phyloP scores from a whole-genome alignment of 2,888 invertebrate genomes.

The Eupsilia transversa region DNA sequence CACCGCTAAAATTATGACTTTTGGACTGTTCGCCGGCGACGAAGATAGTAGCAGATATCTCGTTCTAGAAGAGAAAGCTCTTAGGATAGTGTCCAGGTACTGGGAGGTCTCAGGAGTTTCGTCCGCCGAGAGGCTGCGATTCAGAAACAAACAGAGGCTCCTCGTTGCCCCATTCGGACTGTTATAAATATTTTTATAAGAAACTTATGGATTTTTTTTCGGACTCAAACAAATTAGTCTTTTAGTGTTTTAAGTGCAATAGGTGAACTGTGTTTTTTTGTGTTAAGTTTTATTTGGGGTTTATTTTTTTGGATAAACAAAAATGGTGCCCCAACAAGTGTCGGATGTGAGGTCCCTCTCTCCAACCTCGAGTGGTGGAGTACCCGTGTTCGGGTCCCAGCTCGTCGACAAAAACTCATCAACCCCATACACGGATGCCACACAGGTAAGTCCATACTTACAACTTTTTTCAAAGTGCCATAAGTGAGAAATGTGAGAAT shows the following conservation, averaged over 20 bases:
- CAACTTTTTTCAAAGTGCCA: slow-evolving; percentile 43
- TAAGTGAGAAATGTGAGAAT: slow-evolving; percentile 55
- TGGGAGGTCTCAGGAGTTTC: slow-evolving; percentile 86
- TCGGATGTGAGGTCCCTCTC: slow-evolving; percentile 90
- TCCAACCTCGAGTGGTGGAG: slow-evolving; percentile 92
- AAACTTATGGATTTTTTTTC: slow-evolving; percentile 74
- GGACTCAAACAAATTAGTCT: slow-evolving; percentile 77
- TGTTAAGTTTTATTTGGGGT: slow-evolving; percentile 78
- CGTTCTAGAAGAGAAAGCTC: slow-evolving; percentile 87
- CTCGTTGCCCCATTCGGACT: slow-evolving; percentile 82
- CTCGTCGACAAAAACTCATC: slow-evolving; percentile 97
- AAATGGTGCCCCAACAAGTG: slow-evolving; percentile 94
- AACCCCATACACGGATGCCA: slow-evolving; percentile 99
- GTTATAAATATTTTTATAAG: slow-evolving; percentile 77
- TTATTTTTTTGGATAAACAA: slow-evolving; percentile 83
- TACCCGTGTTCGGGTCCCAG: slow-evolving; percentile 96
- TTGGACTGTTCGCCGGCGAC: slow-evolving; percentile 87
- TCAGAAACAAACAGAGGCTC: slow-evolving; percentile 81
- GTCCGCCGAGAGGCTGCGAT: slow-evolving; percentile 86
- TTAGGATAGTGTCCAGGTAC: slow-evolving; percentile 89
- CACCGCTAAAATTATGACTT: slow-evolving; percentile 90
- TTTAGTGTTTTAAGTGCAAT: slow-evolving; percentile 86
- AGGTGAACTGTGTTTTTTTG: slow-evolving; percentile 89
- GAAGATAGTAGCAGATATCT: slow-evolving; percentile 86
- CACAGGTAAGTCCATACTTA: slow-evolving; percentile 94